These are phyloP conservation scores for Plestiodon gilberti DNA, from an alignment of 2,113 vertebrate genomes.

Conservation along the genomic window DNA sequence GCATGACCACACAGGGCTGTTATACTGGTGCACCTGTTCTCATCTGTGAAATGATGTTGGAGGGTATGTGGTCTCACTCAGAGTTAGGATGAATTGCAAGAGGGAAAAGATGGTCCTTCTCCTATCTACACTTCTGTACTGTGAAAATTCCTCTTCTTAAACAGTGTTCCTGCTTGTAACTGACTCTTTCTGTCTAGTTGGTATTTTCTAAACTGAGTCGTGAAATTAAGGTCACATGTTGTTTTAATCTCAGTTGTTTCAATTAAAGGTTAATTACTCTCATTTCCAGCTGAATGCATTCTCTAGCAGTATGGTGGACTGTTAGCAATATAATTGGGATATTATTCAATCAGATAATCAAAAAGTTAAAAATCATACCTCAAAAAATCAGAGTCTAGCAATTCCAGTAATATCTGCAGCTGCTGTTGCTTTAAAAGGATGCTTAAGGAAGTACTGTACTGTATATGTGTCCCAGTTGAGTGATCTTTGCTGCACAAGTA, in stretches of 20 bases:
- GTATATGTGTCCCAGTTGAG: neutral
- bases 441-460: neutral
- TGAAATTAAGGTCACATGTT: neutral
- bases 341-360: constrained; percentile 24
- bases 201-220: neutral
- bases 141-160: no score
- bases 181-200: neutral
- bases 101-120: no score
- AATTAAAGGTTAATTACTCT: neutral
- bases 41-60: no score
- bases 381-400: constrained; percentile 33
- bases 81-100: no score
- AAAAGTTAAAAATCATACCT: constrained; percentile 1
- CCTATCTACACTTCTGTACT: no score
- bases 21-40: no score
- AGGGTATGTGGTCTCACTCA: no score
- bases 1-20: no score
- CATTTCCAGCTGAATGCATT: constrained; percentile 10
- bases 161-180: neutral
- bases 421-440: constrained; percentile 22
- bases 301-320: neutral
- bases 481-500: constrained; percentile 15
- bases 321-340: neutral
- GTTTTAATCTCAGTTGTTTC: constrained; percentile 43
- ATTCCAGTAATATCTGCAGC: neutral